Evolutionary conservation across 2,888 invertebrate genomes (phyloP).

Genomic region (Netelia melanura): DNA sequence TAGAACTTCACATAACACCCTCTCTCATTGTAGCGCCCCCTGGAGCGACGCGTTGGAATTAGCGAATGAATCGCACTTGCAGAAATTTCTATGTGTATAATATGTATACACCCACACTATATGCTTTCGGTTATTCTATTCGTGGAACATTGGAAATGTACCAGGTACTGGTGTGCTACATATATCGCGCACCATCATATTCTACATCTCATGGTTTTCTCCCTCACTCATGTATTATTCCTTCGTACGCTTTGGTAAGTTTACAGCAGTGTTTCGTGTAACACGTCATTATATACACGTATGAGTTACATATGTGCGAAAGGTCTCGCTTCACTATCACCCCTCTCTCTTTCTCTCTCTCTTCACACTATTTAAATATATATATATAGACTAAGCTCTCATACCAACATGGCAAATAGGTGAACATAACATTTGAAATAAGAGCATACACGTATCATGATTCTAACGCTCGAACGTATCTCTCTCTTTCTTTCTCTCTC

Average conservation of each 20-base stretch:
- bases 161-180: neutral
- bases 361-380: no score
- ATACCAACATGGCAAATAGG: no score
- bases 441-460: no score
- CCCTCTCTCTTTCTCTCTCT: no score
- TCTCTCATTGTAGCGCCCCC: neutral
- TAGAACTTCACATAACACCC: slow-evolving; percentile 2
- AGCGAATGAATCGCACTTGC: slow-evolving; percentile 43
- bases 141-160: slow-evolving; percentile 43
- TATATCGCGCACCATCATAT: neutral
- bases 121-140: slow-evolving; percentile 33
- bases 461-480: no score
- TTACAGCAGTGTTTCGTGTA: slow-evolving; percentile 39
- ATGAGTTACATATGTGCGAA: slow-evolving; percentile 23
- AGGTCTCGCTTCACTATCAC: slow-evolving; percentile 10
- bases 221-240: slow-evolving; percentile 74
- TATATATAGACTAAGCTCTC: no score
- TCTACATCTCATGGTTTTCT: slow-evolving; percentile 42
- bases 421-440: no score
- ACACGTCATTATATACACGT: slow-evolving; percentile 43
- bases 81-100: neutral
- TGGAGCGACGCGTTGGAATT: slow-evolving; percentile 40
- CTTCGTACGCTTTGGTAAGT: slow-evolving; percentile 56
- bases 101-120: neutral
- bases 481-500: no score